phyloP scores from a whole-genome alignment of 2,797 vertebrate species.

The Limnodromus scolopaceus region DNA sequence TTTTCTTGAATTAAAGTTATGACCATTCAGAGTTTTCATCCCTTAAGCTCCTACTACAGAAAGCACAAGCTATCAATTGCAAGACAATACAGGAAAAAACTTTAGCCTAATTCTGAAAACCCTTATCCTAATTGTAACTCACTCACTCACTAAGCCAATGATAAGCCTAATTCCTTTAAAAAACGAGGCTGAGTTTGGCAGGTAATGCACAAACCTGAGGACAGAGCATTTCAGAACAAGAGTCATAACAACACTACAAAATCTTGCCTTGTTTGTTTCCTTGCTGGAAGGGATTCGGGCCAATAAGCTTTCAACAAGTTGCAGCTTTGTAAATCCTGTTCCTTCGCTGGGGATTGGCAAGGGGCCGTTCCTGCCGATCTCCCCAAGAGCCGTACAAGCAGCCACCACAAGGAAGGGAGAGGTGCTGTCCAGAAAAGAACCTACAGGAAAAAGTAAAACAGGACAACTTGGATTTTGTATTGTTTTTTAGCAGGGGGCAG shows the following conservation, averaged over 20 bases:
- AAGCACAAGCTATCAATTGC: neutral
- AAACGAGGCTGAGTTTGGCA: neutral
- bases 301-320: conserved; percentile 91
- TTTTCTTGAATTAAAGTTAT: neutral
- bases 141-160: neutral
- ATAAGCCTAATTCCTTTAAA: neutral
- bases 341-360: conserved; percentile 90
- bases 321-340: conserved; percentile 90
- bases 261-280: conserved; percentile 91
- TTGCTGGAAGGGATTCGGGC: conserved; percentile 93
- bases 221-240: neutral
- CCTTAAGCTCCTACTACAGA: neutral
- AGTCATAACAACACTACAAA: neutral
- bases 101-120: neutral
- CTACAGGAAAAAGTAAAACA: conserved; percentile 71
- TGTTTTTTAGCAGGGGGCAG: neutral
- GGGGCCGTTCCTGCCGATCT: conserved; percentile 92
- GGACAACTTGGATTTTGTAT: neutral
- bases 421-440: conserved; percentile 90
- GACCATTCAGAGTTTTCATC: neutral
- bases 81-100: neutral
- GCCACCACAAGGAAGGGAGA: conserved; percentile 89
- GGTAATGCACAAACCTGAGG: neutral
- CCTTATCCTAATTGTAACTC: neutral
- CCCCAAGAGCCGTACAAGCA: conserved; percentile 92